Evolutionary conservation across 2,797 vertebrate genomes (phyloP).

Genomic region (Gobionotothen gibberifrons): DNA sequence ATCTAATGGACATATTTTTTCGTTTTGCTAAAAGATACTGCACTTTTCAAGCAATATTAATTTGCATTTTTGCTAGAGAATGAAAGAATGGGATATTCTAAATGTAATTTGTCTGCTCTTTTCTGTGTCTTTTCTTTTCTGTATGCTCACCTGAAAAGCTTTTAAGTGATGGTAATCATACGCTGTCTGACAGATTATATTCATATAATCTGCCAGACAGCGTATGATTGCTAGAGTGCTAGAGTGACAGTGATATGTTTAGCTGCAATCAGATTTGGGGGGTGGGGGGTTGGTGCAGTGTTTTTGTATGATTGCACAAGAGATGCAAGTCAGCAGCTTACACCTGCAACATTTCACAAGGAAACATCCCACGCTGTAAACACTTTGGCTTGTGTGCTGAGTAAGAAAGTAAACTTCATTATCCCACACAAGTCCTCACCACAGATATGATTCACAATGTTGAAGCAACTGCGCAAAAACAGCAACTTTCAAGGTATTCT

Average conservation of each 20-base stretch:
- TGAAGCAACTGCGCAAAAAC: too few species aligned
- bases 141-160: neutral
- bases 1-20: neutral
- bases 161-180: neutral
- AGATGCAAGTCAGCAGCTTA: slow-evolving; percentile 19
- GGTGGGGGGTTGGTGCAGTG: neutral
- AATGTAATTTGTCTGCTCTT: neutral
- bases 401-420: too few species aligned
- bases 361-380: slow-evolving; percentile 30
- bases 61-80: neutral
- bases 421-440: too few species aligned
- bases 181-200: too few species aligned
- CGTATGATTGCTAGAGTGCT: too few species aligned
- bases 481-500: too few species aligned
- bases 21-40: neutral
- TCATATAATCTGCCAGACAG: too few species aligned
- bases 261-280: too few species aligned
- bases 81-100: neutral
- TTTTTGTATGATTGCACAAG: neutral
- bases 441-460: too few species aligned
- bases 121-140: neutral
- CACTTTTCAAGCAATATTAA: neutral
- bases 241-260: too few species aligned
- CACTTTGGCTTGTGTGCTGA: neutral
- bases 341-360: slow-evolving; percentile 25